Evolutionary conservation across 2,113 vertebrate genomes (phyloP), one percentile per base, ranked within the genome.

Genomic region (Upupa epops): DNA sequence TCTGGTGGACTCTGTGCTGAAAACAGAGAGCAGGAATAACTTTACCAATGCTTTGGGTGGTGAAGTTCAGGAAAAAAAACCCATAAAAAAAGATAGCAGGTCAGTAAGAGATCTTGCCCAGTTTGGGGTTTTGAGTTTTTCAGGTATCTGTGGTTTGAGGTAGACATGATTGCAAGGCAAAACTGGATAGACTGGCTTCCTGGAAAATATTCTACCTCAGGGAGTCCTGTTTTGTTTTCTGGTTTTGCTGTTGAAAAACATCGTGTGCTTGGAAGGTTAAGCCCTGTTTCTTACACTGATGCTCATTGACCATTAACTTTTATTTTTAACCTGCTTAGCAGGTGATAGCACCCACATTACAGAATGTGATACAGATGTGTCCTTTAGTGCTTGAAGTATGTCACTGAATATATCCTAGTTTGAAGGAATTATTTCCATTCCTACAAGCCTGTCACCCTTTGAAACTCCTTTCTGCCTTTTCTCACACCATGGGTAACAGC

Each of bases 11-110:
- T 86, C 48, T 56, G 48, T 24, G 5, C 17, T 82, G 60, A 56
- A 82, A 86, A 72, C 9, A 84, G 59, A 75, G 7, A 17, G 17
- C 42, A 72, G 36, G 8, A 6, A 70, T 61, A 3, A 37, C 52
- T 94, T 86, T 86, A 12, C 22, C 21, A 29, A 7, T 73, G 51
- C 6, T 26, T 18, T 0, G 0, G 17, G 20, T 21, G 0, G 1
- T 31, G 28, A 81, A 81, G 8, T 5, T 71, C 51, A 51, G 28
- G 26, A 68, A 65, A 15, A 72, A 52, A n/a, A n/a, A n/a, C n/a
- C n/a, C 18, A 71, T 46, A 18, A 18, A 63, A 31, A 60, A 56
- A 68, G 13, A 66, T 28, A 73, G 31, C 8, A 58, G 25, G 11
- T 6, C 29, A 69, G 18, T 68, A 51, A n/a, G 6, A 82, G 63